Evolutionary conservation across 2,113 vertebrate species (phyloP).

Genomic region (Platycercus adscitus): DNA sequence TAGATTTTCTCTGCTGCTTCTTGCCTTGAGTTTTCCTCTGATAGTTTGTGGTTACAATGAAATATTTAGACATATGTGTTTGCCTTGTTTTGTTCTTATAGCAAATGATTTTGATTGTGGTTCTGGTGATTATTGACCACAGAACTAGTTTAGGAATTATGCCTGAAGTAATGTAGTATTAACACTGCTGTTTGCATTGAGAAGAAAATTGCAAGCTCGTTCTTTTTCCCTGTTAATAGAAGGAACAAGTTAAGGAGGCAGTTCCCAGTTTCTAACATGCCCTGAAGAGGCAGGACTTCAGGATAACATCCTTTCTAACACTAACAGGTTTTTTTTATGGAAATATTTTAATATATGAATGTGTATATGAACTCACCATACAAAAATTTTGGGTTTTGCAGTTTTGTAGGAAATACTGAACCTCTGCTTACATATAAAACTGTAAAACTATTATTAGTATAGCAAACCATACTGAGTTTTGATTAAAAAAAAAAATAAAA

Average conservation of each 20-base stretch:
- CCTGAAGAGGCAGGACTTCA: not conserved
- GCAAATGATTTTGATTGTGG: not conserved
- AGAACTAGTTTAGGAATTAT: not conserved
- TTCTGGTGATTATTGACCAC: not conserved
- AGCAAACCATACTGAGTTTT: not conserved
- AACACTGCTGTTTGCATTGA: not conserved
- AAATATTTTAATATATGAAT: not conserved
- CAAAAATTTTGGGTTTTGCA: not conserved
- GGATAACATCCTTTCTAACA: not conserved
- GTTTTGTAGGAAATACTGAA: not conserved
- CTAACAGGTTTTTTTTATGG: rapidly evolving
- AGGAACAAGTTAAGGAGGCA: not conserved
- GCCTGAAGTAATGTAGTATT: not conserved
- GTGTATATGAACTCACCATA: not conserved
- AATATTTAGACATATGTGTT: constrained; percentile 28
- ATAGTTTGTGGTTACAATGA: constrained; percentile 50
- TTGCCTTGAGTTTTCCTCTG: constrained; percentile 58
- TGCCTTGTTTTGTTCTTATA: not conserved
- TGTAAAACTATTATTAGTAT: not conserved
- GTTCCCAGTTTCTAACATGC: not conserved
- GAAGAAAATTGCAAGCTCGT: not conserved
- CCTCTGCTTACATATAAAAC: not conserved
- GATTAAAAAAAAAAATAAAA: not conserved
- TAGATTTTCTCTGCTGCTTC: constrained; percentile 62
- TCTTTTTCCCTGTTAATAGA: not conserved